These are phyloP conservation scores for Microctonus brassicae DNA, from an alignment of 2,888 invertebrate species.

Conservation along the genomic window DNA sequence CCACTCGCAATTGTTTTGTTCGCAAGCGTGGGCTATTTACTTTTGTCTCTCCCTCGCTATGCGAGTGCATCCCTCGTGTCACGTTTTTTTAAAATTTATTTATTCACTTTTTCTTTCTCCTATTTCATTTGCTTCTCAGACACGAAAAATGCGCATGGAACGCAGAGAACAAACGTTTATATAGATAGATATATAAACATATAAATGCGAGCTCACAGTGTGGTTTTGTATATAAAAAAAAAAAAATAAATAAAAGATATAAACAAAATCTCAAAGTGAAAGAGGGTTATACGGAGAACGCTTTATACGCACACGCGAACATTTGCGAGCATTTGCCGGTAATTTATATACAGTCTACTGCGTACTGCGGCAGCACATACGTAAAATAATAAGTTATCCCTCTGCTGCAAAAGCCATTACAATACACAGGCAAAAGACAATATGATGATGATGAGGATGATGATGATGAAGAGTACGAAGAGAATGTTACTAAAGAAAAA, in stretches of 20 bases:
- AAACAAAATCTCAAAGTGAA: slow-evolving; percentile 23
- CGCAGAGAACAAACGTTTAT: slow-evolving; percentile 15
- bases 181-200: neutral
- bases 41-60: slow-evolving; percentile 5
- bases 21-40: neutral
- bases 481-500: neutral
- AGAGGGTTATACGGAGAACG: neutral
- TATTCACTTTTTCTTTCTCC: neutral
- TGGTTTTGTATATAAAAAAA: neutral
- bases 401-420: slow-evolving; percentile 36
- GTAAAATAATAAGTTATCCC: slow-evolving; percentile 62
- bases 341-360: slow-evolving; percentile 58
- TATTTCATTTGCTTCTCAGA: slow-evolving; percentile 5
- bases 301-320: neutral
- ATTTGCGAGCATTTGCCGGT: slow-evolving; percentile 51
- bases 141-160: slow-evolving; percentile 22
- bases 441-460: neutral
- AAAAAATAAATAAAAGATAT: slow-evolving; percentile 4
- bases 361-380: neutral
- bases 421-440: slow-evolving; percentile 13
- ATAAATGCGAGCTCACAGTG: neutral
- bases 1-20: neutral
- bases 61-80: neutral
- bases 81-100: neutral
- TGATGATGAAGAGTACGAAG: neutral